phyloP scores from a whole-genome alignment of 2,888 invertebrate genomes.

The Conomelus anceps region DNA sequence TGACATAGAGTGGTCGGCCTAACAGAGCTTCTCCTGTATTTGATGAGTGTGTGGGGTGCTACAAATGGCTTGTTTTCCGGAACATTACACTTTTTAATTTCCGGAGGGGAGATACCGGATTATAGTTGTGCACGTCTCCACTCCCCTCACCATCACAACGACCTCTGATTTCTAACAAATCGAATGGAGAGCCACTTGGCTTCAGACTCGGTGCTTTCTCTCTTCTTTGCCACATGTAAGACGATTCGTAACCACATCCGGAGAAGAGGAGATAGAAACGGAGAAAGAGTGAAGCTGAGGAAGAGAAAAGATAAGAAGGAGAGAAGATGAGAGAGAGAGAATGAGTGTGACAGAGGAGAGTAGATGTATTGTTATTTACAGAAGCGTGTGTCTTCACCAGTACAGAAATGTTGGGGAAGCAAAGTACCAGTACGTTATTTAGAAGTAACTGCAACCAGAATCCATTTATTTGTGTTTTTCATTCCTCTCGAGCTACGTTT shows the following conservation, averaged over 20 bases:
- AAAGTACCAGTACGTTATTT: background rate
- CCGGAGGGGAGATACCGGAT: conserved; percentile 24
- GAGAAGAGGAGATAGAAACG: background rate
- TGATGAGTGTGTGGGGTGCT: conserved; percentile 6
- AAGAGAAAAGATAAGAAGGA: too few species aligned
- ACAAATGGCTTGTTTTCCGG: conserved; percentile 30
- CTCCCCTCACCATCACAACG: background rate
- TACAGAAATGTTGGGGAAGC: background rate
- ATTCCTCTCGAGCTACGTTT: too few species aligned
- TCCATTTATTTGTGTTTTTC: background rate
- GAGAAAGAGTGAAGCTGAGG: background rate
- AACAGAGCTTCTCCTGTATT: background rate
- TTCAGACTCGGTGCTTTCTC: background rate
- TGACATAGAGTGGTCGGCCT: background rate
- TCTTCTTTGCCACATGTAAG: background rate
- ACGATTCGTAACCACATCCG: background rate
- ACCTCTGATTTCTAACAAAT: background rate
- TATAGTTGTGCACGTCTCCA: background rate
- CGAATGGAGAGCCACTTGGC: background rate
- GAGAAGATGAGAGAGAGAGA: background rate
- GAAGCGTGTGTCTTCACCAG: background rate
- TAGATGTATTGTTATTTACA: background rate
- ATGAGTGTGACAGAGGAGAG: too few species aligned
- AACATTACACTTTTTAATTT: conserved; percentile 38
- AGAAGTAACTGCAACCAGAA: background rate